Evolutionary conservation across 2,888 invertebrate species (phyloP), one percentile per base, ranked within the genome.

Genomic region (Drosophila ezoana): DNA sequence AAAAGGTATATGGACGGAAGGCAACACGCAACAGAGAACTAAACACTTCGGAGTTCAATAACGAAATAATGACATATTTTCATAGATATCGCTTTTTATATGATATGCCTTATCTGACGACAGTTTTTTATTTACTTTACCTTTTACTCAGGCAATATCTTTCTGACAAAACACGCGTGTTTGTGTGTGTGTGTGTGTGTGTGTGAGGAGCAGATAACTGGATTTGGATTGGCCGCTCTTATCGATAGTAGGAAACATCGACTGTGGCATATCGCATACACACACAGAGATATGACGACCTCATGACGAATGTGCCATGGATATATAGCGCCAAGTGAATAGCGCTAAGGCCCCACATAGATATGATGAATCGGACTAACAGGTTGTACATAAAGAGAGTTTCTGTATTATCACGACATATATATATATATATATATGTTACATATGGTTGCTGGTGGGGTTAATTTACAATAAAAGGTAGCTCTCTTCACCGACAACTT

Each of bases 31-130:
- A n/a, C 45, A 33, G 41, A 58, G 78, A 60, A 81, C 79, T 76
- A 60, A 72, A 71, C 87, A 80, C 86, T 70, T 66, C 62, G 82
- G 74, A 75, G 89, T 85, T 89, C 86, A 85, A 89, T 86, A 89
- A 82, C 72, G 86, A 87, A 86, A 89, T 89, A 89, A 89, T 86
- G 86, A 80, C 87, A 86, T 79, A 87, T 89, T 80, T 89, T 76
- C 81, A 78, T 80, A 87, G 89, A 89, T 86, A 86, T 89, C 82
- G 87, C 86, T 86, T 87, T 84, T 87, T 89, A 86, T 86, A 89
- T 80, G 86, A 78, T 84, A 87, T 68, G 67, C 64, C 78, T 86
- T 89, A 86, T 89, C 86, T 87, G 77, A 35, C 38, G 47, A 69
- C 28, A 65, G 70, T 65, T 72, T 78, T 61, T 87, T 83, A 82